Base-by-base conservation (phyloP, 2,888 invertebrate genomes). In the Ophion ellenae region DNA sequence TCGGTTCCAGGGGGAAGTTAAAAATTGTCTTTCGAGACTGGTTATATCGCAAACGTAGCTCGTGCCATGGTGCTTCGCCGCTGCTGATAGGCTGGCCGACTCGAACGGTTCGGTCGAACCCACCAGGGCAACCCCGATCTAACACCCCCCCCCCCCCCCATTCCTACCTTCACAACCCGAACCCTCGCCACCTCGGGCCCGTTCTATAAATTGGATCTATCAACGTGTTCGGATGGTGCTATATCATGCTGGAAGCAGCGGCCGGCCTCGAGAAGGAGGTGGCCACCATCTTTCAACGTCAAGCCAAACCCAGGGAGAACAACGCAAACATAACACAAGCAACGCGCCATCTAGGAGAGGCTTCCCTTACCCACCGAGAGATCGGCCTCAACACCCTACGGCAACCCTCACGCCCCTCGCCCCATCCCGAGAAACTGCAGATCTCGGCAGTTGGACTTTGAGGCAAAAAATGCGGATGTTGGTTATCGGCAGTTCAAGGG, bases 141-240 rank as follows among this genome's bases (percentile, higher is more conserved):
- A 36, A 28, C 36, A 32, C n/a, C 70, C 47, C 24, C 53, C 45
- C 53, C 47, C 70, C 24, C 28, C n/a, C 17, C 14, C 28, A 40
- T 57, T 73, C 57, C 59, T 36, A 14, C 66, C 17, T n/a, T 36
- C 36, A 2, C 36, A 14, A 32, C 53, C 14, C 71, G 47, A 53
- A 53, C 70, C 78, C 67, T 87, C 89, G 6, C 14, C 40, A 28
- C 40, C 14, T 74, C 63, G 28, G 86, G 88, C 89, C 90, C 90
- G 89, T 88, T 90, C 92, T 92, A 92, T 93, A 93, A 94, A 94
- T 94, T 93, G 94, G 92, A 93, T 93, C 93, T 93, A 93, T 94
- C 93, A 93, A 92, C 92, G 91, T 89, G 91, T 93, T 93, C 90
- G 90, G 91, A 91, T 92, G 92, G 92, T 93, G 92, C 93, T 93